Evolutionary conservation across 2,113 vertebrate species (phyloP), one percentile per base, ranked within the genome.

Genomic region (Pagrus major): DNA sequence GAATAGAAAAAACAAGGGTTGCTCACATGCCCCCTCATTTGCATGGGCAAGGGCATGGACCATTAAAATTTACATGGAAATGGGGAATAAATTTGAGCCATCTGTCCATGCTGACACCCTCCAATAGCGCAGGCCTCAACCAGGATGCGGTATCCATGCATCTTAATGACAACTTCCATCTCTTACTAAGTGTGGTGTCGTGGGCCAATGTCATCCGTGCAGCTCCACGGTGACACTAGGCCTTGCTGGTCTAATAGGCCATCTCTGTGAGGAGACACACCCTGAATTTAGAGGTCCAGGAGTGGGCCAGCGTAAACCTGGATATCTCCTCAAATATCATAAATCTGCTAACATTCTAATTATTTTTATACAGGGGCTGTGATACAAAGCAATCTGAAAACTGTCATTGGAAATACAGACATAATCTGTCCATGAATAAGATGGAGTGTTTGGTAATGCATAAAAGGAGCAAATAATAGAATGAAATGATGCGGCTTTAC

Each of bases 1-100:
- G 63, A 85, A 81, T 52, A 66, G 69, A 78, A 54, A 94, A 94
- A 90, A 93, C 93, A 55, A 90, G 75, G 72, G 88, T 89, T 94
- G 88, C 88, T 85, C 71, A 93, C 84, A 81, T 86, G 77, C 85
- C 92, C 83, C 81, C 89, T 94, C 88, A 96, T 97, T 96, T 96
- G 95, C 95, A 97, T 94, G 93, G 58, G 81, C 92, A 93, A 94
- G 92, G 90, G 82, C 89, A 95, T 80, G 83, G 89, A 94, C 92
- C 94, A 94, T 95, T 95, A 94, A 95, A 96, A 96, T 96, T 95
- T 94, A 94, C 93, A 97, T 96, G 95, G 94, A 97, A 96, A 97
- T 96, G 93, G 95, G 93, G 94, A 92, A 93, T 90, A 95, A 93
- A 96, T 96, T 94, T 94, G 86, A 95, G 95, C 96, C 97, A 97